phyloP scores from a whole-genome alignment of 2,113 vertebrate genomes.

The Salvelinus alpinus region DNA sequence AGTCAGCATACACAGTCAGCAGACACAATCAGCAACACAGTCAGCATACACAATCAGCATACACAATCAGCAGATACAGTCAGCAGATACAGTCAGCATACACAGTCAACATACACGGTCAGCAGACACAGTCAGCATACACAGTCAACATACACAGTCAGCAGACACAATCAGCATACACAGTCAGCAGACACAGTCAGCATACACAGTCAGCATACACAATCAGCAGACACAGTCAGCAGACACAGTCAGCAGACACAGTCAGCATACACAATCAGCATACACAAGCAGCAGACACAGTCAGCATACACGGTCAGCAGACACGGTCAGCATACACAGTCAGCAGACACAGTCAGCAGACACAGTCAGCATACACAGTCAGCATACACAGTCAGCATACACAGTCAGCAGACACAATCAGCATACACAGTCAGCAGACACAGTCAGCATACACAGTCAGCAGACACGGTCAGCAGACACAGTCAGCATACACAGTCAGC shows the following conservation, averaged over 20 bases:
- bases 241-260: conserved; percentile 13
- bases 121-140: no score
- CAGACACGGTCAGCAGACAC: conserved; percentile 19
- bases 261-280: no score
- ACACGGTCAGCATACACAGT: not conserved
- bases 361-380: not conserved
- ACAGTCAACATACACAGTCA: not conserved
- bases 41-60: no score
- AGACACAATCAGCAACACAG: not conserved
- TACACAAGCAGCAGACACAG: not conserved
- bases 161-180: not conserved
- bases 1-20: not conserved
- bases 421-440: not conserved
- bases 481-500: no score
- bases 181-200: conserved; percentile 12
- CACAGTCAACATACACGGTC: not conserved
- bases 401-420: no score
- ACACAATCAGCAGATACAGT: not conserved
- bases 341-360: no score
- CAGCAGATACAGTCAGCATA: conserved; percentile 6
- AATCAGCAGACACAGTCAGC: not conserved
- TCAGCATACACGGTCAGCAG: not conserved
- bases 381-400: conserved; percentile 12
- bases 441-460: conserved; percentile 8
- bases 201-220: no score